Evolutionary conservation across 2,113 vertebrate species (phyloP).

Genomic region (Hyla sarda): DNA sequence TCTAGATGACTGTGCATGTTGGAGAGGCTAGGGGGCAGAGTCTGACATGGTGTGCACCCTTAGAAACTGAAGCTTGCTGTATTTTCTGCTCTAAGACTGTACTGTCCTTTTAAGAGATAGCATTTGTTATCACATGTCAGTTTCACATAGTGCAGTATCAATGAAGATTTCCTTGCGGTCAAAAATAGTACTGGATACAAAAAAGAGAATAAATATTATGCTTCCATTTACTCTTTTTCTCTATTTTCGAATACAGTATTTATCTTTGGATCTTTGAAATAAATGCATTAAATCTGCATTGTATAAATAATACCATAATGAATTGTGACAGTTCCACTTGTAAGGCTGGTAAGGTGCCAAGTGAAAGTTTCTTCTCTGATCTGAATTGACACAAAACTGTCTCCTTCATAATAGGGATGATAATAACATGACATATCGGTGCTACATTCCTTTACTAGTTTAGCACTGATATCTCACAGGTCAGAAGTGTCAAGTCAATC

Average conservation of each 20-base stretch:
- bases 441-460: conserved; percentile 34
- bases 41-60: too few relatives aligned
- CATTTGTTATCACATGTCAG: too few relatives aligned
- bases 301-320: neutral
- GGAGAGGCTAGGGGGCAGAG: too few relatives aligned
- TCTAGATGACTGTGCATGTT: too few relatives aligned
- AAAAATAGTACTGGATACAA: too few relatives aligned
- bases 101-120: too few relatives aligned
- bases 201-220: neutral
- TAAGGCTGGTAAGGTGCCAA: neutral
- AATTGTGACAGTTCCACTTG: neutral
- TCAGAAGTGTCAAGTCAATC: conserved; percentile 15
- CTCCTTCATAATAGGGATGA: conserved; percentile 21
- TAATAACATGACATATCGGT: conserved; percentile 33
- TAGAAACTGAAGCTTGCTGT: too few relatives aligned
- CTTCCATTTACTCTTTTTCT: neutral
- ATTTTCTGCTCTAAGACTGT: too few relatives aligned
- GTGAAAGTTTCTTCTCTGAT: neutral
- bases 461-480: neutral
- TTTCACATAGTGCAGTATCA: too few relatives aligned
- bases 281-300: neutral
- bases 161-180: neutral
- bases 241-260: too few relatives aligned
- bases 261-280: too few relatives aligned
- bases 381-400: neutral